Evolutionary conservation across 2,888 invertebrate species (phyloP), one percentile per base, ranked within the genome.

Genomic region (Hymenopus coronatus): DNA sequence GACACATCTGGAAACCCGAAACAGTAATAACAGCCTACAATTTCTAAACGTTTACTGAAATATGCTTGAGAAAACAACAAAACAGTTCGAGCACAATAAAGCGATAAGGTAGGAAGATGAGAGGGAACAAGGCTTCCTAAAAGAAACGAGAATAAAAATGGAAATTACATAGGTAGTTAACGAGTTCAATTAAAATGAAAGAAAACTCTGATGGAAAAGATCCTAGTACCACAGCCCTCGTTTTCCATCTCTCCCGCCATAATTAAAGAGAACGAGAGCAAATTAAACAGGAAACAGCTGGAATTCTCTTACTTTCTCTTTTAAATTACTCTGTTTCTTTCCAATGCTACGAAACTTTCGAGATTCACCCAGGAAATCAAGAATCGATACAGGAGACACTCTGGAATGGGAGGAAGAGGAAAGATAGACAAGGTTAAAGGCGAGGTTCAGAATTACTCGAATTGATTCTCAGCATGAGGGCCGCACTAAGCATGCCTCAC

Each of bases 151-250:
- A 70, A 20, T 70, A 70, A 70, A 70, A 70, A 70, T 70, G 54
- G 54, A 70, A 70, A 70, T 70, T 20, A 25, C 46, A 7, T n/a
- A 85, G 27, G 27, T 27, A 15, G 27, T 85, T 54, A 46, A 46
- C 85, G 54, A 85, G 85, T 85, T 85, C 85, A 85, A 70, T 85
- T 85, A 85, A 85, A 85, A 54, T 14, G 54, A 85, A 85, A 85
- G 54, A 85, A 85, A 85, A 28, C 12, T 70, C 85, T 85, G 85
- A 85, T 54, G 85, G 85, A n/a, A 28, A 70, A n/a, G 54, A 85
- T 20, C 25, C 54, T 70, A 70, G 20, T 25, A 70, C 54, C 54
- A 70, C 20, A 70, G 54, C 54, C 54, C 54, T 70, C 20, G 54
- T 25, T 70, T 70, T 70, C 54, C 20, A 20, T 70, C 54, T 20